Evolutionary conservation across 2,797 vertebrate genomes (phyloP).

Genomic region (Anguilla pacifica): DNA sequence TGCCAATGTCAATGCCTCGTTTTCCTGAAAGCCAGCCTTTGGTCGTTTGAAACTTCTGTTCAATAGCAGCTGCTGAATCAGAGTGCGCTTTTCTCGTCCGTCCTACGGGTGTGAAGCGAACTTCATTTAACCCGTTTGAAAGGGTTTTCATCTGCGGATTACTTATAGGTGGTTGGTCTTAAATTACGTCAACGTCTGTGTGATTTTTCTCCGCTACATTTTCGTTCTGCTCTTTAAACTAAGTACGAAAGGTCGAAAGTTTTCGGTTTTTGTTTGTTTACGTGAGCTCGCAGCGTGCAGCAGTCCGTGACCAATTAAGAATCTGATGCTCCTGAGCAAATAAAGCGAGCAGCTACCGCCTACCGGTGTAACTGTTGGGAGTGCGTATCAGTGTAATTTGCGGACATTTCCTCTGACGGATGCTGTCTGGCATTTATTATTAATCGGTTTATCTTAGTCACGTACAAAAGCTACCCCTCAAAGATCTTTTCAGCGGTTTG

Average conservation of each 20-base stretch:
- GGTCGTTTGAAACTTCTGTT: neutral
- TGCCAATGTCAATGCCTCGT: neutral
- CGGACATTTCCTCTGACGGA: neutral
- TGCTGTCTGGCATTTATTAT: neutral
- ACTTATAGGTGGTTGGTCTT: neutral
- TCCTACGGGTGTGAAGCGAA: neutral
- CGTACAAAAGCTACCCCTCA: neutral
- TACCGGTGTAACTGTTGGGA: neutral
- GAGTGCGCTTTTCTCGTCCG: neutral
- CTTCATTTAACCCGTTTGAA: neutral
- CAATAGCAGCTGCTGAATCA: neutral
- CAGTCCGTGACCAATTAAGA: slow-evolving; percentile 60
- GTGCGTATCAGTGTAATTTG: neutral
- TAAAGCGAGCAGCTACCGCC: slow-evolving; percentile 28
- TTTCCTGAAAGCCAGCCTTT: neutral
- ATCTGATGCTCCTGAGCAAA: slow-evolving; percentile 48
- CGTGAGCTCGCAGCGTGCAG: slow-evolving; percentile 48
- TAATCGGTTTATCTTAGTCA: neutral
- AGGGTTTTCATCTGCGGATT: neutral
- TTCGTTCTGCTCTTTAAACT: neutral
- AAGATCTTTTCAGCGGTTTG: neutral
- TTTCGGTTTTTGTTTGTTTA: neutral
- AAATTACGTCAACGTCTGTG: neutral
- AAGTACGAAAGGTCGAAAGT: neutral
- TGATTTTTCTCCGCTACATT: neutral